Base-by-base conservation (phyloP, 2,797 vertebrate species). In the Peromyscus attwateri region DNA sequence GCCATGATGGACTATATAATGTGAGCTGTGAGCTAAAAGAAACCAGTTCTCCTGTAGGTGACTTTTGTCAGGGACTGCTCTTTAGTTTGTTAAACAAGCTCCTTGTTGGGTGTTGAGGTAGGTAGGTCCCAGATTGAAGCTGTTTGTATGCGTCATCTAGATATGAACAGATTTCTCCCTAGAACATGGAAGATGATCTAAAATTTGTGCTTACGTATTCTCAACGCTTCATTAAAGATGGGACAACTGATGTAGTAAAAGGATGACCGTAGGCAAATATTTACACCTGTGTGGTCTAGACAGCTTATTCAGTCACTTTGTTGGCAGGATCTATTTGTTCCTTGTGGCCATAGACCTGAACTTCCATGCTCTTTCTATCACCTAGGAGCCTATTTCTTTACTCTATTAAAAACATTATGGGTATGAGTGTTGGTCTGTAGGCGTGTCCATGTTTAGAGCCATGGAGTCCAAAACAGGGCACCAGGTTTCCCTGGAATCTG, bases 201-300 rank as follows among this genome's bases (percentile, higher is more conserved):
- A 68, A 83, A 91, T 71, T 55, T 95, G n/a, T 95, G 34, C 27
- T 40, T 84, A 0, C 21, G 3, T 96, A 92, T 95, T 95, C 83
- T 92, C 57, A 71, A 3, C 52, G 64, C 4, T 84, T 95, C 57
- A 16, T 19, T 66, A 46, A 77, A 76, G 80, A 10, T 60, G 71
- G 64, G 31, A 82, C 88, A 79, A 71, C 92, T 92, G 7, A 49
- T 55, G 14, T 25, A 89, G 55, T 79, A 46, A 82, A 92, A 81
- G 57, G 21, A 4, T 31, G n/a, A 95, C 27, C 60, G 77, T 93
- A 68, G 57, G 52, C 70, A 89, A 34, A 23, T 43, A 34, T 76
- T 16, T 25, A 34, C 37, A 57, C 27, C 27, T 66, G 11, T 88
- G 46, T 95, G 80, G 34, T 7, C 31, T 16, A 52, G 31, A 87